Evolutionary conservation across 2,797 vertebrate genomes (phyloP).

Genomic region (Malacoraja senta): DNA sequence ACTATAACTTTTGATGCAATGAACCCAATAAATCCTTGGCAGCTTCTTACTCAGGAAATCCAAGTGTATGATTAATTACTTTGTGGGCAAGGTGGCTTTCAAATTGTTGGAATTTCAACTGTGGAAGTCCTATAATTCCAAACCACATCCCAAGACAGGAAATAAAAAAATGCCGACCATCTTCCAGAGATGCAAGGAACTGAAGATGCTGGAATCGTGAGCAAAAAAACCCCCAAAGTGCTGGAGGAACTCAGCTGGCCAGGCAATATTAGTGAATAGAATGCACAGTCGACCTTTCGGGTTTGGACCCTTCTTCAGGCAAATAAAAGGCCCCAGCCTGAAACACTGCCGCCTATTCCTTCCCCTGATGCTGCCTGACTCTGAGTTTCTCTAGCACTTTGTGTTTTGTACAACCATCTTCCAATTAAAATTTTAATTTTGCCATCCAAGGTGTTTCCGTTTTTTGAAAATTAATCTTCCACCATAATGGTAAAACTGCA

Average conservation of each 20-base stretch:
- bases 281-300: too few relatives aligned
- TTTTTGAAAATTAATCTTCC: background rate
- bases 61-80: background rate
- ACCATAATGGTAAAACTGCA: too few relatives aligned
- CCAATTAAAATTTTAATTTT: background rate
- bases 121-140: background rate
- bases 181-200: too few relatives aligned
- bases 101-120: background rate
- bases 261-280: too few relatives aligned
- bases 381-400: too few relatives aligned
- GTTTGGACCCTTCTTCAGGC: too few relatives aligned
- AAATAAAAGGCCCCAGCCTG: too few relatives aligned
- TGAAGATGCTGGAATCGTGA: too few relatives aligned
- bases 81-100: background rate
- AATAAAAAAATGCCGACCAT: background rate
- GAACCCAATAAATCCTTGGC: background rate
- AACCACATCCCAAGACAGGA: background rate
- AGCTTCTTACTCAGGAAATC: background rate
- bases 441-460: background rate
- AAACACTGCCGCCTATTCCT: too few relatives aligned
- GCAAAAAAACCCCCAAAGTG: too few relatives aligned
- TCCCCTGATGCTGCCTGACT: too few relatives aligned
- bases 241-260: too few relatives aligned
- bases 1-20: background rate
- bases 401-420: background rate